phyloP scores from a whole-genome alignment of 2,888 invertebrate genomes.

The Megalurothrips usitatus region DNA sequence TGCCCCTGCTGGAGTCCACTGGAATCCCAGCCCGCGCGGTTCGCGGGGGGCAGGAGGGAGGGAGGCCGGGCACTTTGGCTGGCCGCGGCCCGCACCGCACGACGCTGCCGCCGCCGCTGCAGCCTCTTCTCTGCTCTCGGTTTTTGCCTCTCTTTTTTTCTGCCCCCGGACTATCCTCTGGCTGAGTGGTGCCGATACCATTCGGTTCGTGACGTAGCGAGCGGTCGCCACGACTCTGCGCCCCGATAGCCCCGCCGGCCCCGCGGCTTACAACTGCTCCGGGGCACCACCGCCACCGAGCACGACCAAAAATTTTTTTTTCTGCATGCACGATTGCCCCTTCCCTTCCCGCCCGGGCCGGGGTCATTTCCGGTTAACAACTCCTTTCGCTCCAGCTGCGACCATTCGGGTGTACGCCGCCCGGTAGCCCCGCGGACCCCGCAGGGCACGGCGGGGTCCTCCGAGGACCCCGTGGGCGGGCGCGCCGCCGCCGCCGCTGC shows the following conservation, averaged over 20 bases:
- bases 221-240: not conserved
- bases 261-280: not conserved
- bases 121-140: not conserved
- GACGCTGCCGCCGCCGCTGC: no score
- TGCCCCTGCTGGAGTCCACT: no score
- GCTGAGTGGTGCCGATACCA: not conserved
- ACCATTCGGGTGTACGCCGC: not conserved
- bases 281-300: not conserved
- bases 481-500: not conserved
- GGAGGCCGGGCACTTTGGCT: no score
- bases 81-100: not conserved
- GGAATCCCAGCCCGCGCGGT: no score
- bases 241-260: not conserved
- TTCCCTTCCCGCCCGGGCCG: not conserved
- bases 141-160: not conserved
- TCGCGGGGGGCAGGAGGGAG: no score
- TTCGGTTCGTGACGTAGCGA: not conserved
- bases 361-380: slow-evolving; percentile 24
- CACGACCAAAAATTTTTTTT: not conserved
- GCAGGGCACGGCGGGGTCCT: not conserved
- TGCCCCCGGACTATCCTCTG: not conserved
- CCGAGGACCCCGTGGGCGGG: not conserved
- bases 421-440: not conserved
- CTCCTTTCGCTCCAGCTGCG: not conserved
- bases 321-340: slow-evolving; percentile 15